Base-by-base conservation (phyloP, 2,797 vertebrate genomes). In the Cichlasoma orientale region DNA sequence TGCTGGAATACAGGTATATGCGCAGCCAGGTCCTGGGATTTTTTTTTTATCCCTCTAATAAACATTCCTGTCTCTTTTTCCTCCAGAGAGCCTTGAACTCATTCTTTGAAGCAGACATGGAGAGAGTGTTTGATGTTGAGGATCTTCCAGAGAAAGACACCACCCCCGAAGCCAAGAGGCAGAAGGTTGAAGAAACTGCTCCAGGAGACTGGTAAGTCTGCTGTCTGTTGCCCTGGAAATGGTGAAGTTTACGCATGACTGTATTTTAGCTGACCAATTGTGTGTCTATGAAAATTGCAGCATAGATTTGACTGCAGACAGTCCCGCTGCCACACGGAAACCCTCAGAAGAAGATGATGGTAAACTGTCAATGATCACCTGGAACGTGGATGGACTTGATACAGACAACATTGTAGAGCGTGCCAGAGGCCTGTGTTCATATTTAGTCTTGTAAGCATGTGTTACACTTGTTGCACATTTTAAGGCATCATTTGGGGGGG, bases 381-480 rank as follows among this genome's bases (percentile, higher is more conserved):
- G 98, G 98, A 99, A 99, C 10, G 93, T 99, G 52, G 98, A 98
- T 63, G 98, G 98, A 29, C 92, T 99, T 66, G 97, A 99, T 82
- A 75, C 85, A 4, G 93, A 93, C 83, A 97, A 95, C 85, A 81
- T 97, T 11, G 86, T 36, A 9, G 98, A 99, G 78, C 95, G 98
- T 3, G 96, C 97, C 70, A 94, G 91, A 85, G 97, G 96, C 72
- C 85, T 99, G 66, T 99, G 97, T 82, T 97, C 97, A 25, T 97
- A 95, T 88, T 80, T 99, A 75, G 80, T 90, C 10, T 61, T 98
- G 98, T 99, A 95, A 97, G 98, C 93, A 63, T 41, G 2, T 29
- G n/a, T 29, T n/a, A 16, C 4, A 11, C 4, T 66, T 71, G 0
- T 33, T 53, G 19, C 63, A 68, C 16, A 69, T 3, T 57, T 27